These are phyloP conservation scores for Dendrocincla fuliginosa DNA, from an alignment of 2,797 vertebrate species.

Conservation along the genomic window DNA sequence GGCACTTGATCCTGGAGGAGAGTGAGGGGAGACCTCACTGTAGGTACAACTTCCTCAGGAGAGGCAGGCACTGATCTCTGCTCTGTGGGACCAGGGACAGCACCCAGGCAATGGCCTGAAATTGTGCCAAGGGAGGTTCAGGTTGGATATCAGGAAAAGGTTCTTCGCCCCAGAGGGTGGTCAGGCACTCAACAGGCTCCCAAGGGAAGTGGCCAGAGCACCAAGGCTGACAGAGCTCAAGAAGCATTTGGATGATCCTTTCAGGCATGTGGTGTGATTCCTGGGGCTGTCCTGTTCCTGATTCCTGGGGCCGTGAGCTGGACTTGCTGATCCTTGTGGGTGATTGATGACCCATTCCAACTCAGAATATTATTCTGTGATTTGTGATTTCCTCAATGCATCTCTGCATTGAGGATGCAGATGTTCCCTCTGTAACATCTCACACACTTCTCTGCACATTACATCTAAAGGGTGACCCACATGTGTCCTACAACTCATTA, in stretches of 20 bases:
- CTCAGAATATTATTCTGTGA: not conserved
- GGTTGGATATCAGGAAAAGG: not conserved
- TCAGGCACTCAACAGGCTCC: not conserved
- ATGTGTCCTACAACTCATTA: not conserved
- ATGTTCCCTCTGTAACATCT: not conserved
- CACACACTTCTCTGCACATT: not conserved
- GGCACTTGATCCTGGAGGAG: not conserved
- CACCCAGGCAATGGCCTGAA: not conserved
- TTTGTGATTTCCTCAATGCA: not conserved
- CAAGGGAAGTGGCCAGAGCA: not conserved
- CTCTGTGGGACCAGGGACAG: not conserved
- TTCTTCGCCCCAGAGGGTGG: not conserved
- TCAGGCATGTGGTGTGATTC: not conserved
- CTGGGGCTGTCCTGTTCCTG: not conserved
- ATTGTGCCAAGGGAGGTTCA: not conserved
- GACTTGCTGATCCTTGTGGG: not conserved
- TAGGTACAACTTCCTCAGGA: rapidly evolving
- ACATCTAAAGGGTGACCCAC: not conserved
- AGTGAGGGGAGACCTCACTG: not conserved
- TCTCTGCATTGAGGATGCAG: too few relatives aligned
- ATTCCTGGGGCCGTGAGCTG: not conserved
- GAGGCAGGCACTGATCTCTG: not conserved
- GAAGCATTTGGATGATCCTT: not conserved
- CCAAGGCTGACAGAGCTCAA: not conserved
- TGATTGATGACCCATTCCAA: not conserved